A percentile compares a stretch with the other conserved stretches of the same genome.
phyloP scores from a whole-genome alignment of 2,797 vertebrate species.

The Mycteria americana region DNA sequence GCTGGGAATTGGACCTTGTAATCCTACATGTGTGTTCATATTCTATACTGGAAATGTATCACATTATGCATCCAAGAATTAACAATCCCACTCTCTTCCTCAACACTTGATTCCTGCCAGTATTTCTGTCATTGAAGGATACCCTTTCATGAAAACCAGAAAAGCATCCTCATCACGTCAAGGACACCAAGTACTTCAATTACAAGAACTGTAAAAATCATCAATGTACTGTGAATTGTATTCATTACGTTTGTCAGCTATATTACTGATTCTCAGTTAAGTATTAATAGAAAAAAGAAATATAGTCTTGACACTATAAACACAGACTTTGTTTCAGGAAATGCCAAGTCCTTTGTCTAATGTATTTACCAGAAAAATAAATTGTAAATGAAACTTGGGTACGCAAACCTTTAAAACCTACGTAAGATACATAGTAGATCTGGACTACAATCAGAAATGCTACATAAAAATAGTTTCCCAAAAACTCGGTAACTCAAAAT shows the following conservation, averaged over 20 bases:
- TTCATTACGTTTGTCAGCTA: background rate
- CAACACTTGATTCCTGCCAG: background rate
- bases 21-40: accelerated
- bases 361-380: background rate
- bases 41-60: background rate
- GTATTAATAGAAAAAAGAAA: background rate
- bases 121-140: background rate
- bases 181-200: slow-evolving; percentile 24
- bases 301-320: background rate
- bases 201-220: slow-evolving; percentile 29
- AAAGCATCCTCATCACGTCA: background rate
- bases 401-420: background rate
- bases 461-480: background rate
- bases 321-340: background rate
- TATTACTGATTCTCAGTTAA: background rate
- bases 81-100: background rate
- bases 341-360: background rate
- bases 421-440: background rate
- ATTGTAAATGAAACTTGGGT: background rate
- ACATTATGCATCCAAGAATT: background rate
- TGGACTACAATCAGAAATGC: background rate
- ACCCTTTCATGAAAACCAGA: background rate
- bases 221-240: background rate
- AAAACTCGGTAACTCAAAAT: background rate
- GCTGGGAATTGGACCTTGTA: background rate